Percentiles rank a stretch among this genome's conserved stretches.
phyloP scores from a whole-genome alignment of 2,888 invertebrate genomes.

The Venusia cambrica region DNA sequence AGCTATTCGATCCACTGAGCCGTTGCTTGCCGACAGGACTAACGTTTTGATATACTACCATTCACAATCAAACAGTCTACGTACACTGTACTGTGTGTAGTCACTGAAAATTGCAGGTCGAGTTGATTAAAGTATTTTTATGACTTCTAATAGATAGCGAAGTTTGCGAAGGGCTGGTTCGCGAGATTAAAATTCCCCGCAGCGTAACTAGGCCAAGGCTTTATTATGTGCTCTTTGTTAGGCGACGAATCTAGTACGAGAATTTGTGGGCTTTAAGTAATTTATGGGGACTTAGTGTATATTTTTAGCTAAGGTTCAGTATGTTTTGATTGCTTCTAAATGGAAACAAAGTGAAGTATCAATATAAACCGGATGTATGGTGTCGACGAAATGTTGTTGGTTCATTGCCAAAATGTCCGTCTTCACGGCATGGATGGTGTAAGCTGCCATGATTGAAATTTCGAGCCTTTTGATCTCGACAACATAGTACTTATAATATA shows the following conservation, averaged over 20 bases:
- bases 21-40: no score
- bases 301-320: constrained; percentile 4
- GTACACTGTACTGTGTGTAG: no score
- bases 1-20: no score
- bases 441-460: neutral
- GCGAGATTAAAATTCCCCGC: constrained; percentile 18
- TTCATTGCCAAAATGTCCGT: constrained; percentile 10
- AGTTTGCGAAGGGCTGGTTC: constrained; percentile 16
- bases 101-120: no score
- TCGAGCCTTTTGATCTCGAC: constrained; percentile 4
- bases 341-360: constrained; percentile 3
- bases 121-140: no score
- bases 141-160: constrained; percentile 7
- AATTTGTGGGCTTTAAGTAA: no score
- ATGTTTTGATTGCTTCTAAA: constrained; percentile 9
- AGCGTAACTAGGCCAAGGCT: constrained; percentile 26
- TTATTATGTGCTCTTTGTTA: constrained; percentile 20
- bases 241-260: constrained; percentile 7
- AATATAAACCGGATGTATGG: constrained; percentile 9
- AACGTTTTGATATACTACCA: no score
- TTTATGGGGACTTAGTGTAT: neutral
- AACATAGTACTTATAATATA: no score
- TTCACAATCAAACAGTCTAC: no score
- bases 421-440: constrained; percentile 1
- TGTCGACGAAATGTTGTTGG: constrained; percentile 10